Evolutionary conservation across 1,140 invertebrate genomes (phyloP).

Genomic region (Drosophila ohnishii): DNA sequence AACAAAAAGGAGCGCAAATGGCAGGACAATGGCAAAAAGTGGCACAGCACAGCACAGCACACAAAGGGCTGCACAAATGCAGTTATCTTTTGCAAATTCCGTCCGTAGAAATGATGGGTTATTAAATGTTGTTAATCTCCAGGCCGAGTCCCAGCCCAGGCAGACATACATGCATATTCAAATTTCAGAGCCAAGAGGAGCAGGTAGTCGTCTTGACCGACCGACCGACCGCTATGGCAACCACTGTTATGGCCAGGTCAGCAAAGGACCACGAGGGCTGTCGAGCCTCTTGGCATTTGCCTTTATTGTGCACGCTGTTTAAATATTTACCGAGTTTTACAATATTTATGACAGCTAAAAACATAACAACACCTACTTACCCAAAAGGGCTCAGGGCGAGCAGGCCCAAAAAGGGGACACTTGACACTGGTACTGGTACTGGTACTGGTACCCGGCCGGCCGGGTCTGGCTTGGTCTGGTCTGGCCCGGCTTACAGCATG

Average conservation of each 20-base stretch:
- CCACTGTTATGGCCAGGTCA: slow-evolving; percentile 54
- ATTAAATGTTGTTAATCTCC: slow-evolving; percentile 79
- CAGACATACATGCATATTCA: slow-evolving; percentile 39
- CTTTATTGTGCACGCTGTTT: slow-evolving; percentile 79
- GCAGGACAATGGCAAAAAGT: slow-evolving; percentile 74
- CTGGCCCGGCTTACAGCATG: slow-evolving; percentile 37
- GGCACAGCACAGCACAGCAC: slow-evolving; percentile 34
- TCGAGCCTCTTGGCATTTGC: slow-evolving; percentile 74
- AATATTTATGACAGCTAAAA: slow-evolving; percentile 82
- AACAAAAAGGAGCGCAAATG: slow-evolving; percentile 64
- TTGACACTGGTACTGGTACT: slow-evolving; percentile 57
- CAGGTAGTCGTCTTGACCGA: slow-evolving; percentile 20
- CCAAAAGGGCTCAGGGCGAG: slow-evolving; percentile 33
- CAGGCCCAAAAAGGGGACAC: slow-evolving; percentile 49
- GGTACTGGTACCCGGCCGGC: slow-evolving; percentile 25
- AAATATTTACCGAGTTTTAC: slow-evolving; percentile 81
- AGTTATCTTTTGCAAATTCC: slow-evolving; percentile 65
- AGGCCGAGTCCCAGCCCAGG: not conserved
- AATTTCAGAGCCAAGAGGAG: slow-evolving; percentile 51
- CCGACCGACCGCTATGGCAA: slow-evolving; percentile 11
- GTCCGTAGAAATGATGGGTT: slow-evolving; percentile 71
- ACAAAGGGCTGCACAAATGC: slow-evolving; percentile 64
- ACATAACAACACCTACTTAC: slow-evolving; percentile 78
- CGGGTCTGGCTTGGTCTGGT: not conserved
- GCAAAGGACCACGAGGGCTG: not conserved